Evolutionary conservation across 2,888 invertebrate genomes (phyloP).

Genomic region (Archaeoteleia sp.): DNA sequence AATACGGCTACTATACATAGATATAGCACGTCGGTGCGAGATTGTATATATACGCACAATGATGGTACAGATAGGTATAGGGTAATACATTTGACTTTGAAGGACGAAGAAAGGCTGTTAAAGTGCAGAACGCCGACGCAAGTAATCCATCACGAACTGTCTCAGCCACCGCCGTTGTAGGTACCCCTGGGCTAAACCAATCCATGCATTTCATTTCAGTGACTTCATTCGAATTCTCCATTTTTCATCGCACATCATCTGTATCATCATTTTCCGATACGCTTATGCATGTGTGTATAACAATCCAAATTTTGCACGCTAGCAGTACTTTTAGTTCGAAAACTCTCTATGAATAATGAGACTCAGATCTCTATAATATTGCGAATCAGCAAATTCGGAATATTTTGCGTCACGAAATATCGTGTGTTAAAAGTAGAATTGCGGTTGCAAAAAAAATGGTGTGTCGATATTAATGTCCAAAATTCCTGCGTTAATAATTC

Average conservation of each 20-base stretch:
- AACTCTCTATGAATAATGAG: background rate
- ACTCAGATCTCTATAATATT: too few species aligned
- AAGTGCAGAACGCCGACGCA: slow-evolving; percentile 59
- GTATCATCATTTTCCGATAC: slow-evolving; percentile 70
- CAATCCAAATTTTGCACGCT: slow-evolving; percentile 29
- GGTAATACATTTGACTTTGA: slow-evolving; percentile 51
- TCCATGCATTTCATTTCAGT: slow-evolving; percentile 73
- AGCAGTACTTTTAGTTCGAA: slow-evolving; percentile 15
- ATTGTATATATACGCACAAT: slow-evolving; percentile 48
- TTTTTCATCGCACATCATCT: slow-evolving; percentile 69
- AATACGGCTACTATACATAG: slow-evolving; percentile 41
- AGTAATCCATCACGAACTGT: slow-evolving; percentile 73
- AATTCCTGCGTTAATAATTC: too few species aligned
- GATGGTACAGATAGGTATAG: slow-evolving; percentile 43
- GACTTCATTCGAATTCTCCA: slow-evolving; percentile 70
- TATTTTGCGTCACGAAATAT: too few species aligned
- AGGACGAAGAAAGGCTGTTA: slow-evolving; percentile 55
- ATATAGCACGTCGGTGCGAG: slow-evolving; percentile 36
- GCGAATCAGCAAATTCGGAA: too few species aligned
- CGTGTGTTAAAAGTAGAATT: too few species aligned
- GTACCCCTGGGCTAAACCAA: slow-evolving; percentile 71
- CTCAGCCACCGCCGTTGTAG: slow-evolving; percentile 67
- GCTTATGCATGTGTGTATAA: slow-evolving; percentile 36
- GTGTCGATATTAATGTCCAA: too few species aligned
- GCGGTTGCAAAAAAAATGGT: too few species aligned